Conservation (phyloP, 1,140 invertebrate genomes). For the Drosophila littoralis region DNA sequence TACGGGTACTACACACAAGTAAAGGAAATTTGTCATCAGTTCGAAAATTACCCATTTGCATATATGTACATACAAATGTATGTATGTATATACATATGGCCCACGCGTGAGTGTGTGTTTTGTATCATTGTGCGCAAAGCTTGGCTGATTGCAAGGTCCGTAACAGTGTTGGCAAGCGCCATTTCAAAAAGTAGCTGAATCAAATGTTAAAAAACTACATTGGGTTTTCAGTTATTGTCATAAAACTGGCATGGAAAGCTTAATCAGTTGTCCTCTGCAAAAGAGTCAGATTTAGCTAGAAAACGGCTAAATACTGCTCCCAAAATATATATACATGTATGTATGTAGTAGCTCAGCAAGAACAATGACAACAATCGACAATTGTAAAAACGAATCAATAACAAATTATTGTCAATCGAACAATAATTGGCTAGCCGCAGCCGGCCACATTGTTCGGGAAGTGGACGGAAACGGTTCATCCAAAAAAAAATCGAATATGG, state of each 20-base stretch:
- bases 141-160: constrained; percentile 12
- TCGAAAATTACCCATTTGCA: constrained; percentile 23
- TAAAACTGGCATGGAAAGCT: no score
- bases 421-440: constrained; percentile 43
- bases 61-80: constrained; percentile 10
- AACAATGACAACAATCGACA: constrained; percentile 4
- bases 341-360: not conserved
- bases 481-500: not conserved
- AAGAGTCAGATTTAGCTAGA: no score
- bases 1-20: not conserved
- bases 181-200: no score
- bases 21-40: constrained; percentile 10
- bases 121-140: not conserved
- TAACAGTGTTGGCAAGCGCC: no score
- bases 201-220: no score
- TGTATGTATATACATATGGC: not conserved
- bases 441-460: not conserved
- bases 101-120: not conserved
- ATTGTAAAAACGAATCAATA: constrained; percentile 68
- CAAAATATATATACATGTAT: not conserved
- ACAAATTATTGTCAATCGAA: constrained; percentile 67
- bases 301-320: not conserved
- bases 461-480: not conserved
- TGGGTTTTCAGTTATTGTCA: no score
- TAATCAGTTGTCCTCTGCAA: no score